A percentile compares a stretch with the other conserved stretches of the same genome.
phyloP scores from a whole-genome alignment of 1,140 invertebrate genomes.

The Drosophila lacertosa region DNA sequence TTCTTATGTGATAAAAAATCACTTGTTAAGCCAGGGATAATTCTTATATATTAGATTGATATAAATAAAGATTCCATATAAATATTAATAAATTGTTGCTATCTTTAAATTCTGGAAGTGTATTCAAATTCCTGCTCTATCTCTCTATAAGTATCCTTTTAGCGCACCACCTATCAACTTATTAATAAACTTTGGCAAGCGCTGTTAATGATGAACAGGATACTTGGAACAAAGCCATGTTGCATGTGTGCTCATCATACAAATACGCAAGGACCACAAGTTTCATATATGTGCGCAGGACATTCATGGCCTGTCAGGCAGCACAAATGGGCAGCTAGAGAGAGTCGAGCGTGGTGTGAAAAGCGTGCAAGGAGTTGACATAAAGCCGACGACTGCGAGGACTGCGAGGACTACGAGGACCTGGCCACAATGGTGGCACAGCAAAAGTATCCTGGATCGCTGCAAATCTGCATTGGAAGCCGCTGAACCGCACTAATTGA shows the following conservation, averaged over 20 bases:
- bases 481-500: constrained; percentile 82
- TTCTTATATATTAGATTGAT: too few relatives aligned
- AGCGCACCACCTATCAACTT: too few relatives aligned
- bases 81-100: too few relatives aligned
- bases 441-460: constrained; percentile 39
- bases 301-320: constrained; percentile 71
- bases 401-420: not conserved
- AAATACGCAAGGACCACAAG: not conserved
- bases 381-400: constrained; percentile 57
- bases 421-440: constrained; percentile 29
- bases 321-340: constrained; percentile 66
- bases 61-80: too few relatives aligned
- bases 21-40: too few relatives aligned
- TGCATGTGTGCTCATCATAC: not conserved
- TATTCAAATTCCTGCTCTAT: too few relatives aligned
- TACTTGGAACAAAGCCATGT: too few relatives aligned
- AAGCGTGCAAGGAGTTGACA: constrained; percentile 80
- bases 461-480: constrained; percentile 69
- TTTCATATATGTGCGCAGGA: constrained; percentile 16
- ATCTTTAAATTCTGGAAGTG: too few relatives aligned
- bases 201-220: too few relatives aligned
- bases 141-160: too few relatives aligned
- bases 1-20: too few relatives aligned
- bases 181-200: too few relatives aligned
- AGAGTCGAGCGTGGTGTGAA: constrained; percentile 71